These are phyloP conservation scores for Chondrilla cf. caribensis DNA, from an alignment of 37 sponge, comb jelly and placozoan genomes.

Conservation along the genomic window DNA sequence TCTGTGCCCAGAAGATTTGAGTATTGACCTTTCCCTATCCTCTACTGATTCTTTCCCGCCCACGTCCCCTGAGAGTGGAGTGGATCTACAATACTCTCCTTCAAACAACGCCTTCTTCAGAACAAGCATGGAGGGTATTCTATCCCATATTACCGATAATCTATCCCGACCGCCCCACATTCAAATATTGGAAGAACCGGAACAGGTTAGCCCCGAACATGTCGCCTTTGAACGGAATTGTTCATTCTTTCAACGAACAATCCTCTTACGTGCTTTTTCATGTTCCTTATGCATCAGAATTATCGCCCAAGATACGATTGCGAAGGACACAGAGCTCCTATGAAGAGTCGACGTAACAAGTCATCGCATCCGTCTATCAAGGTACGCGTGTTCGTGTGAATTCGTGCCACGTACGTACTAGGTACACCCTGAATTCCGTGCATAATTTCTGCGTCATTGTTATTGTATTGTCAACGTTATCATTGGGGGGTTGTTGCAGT, in stretches of 20 bases:
- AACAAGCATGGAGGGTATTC: background rate
- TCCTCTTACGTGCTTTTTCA: no score
- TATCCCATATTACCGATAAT: background rate
- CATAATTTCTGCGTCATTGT: no score
- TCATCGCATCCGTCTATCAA: slow-evolving; percentile 58
- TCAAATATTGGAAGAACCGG: slow-evolving; percentile 61
- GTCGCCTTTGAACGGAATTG: background rate
- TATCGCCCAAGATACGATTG: slow-evolving; percentile 77
- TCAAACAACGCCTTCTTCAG: background rate
- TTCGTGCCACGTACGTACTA: no score
- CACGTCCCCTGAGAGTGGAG: slow-evolving; percentile 38
- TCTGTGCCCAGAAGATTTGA: no score
- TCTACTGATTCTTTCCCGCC: slow-evolving; percentile 6
- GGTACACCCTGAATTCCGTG: no score
- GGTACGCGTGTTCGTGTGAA: slow-evolving; percentile 23
- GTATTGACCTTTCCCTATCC: background rate
- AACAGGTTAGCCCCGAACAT: slow-evolving; percentile 40
- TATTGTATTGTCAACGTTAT: no score
- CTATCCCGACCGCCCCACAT: background rate
- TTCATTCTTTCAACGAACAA: no score
- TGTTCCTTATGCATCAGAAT: slow-evolving; percentile 38
- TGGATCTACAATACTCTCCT: background rate
- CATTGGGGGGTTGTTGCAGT: no score
- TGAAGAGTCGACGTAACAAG: slow-evolving; percentile 55
- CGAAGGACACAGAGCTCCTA: slow-evolving; percentile 78